A percentile compares a stretch with the other conserved stretches of the same genome.
Evolutionary conservation across 2,797 vertebrate species (phyloP).

Genomic region (Prionace glauca): DNA sequence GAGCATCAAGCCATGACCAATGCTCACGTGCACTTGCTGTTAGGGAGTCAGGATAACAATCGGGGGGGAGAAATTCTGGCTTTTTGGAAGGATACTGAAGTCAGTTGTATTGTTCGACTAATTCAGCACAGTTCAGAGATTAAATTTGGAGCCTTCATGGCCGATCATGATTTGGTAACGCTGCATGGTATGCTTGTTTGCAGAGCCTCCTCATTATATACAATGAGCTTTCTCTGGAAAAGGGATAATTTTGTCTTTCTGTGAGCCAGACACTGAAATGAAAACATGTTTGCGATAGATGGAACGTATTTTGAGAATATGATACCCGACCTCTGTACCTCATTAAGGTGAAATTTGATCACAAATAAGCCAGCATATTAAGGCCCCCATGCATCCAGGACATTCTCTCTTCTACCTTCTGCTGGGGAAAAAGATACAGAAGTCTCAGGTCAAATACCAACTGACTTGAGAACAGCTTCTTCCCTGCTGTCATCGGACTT

Average conservation of each 20-base stretch:
- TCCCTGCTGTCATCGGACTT: too few species aligned
- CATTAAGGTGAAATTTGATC: neutral
- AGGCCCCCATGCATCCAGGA: too few species aligned
- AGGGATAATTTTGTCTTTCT: neutral
- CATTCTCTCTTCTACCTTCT: too few species aligned
- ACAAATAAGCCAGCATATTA: too few species aligned
- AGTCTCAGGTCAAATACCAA: too few species aligned
- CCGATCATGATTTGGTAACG: neutral
- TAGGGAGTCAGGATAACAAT: neutral
- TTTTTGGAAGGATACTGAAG: neutral
- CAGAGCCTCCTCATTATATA: neutral
- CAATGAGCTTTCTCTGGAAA: neutral
- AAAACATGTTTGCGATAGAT: too few species aligned
- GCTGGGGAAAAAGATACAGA: too few species aligned
- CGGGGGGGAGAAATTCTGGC: neutral
- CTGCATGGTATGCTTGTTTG: neutral
- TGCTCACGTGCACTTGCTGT: neutral
- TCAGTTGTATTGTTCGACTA: neutral
- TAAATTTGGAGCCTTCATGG: neutral
- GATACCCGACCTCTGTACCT: neutral
- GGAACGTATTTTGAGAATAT: neutral
- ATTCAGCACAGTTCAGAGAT: neutral
- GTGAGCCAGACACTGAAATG: too few species aligned
- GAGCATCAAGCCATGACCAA: neutral
- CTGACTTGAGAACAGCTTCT: too few species aligned